Conservation (phyloP, 2,888 invertebrate species). For the Leucophenga maculata region DNA sequence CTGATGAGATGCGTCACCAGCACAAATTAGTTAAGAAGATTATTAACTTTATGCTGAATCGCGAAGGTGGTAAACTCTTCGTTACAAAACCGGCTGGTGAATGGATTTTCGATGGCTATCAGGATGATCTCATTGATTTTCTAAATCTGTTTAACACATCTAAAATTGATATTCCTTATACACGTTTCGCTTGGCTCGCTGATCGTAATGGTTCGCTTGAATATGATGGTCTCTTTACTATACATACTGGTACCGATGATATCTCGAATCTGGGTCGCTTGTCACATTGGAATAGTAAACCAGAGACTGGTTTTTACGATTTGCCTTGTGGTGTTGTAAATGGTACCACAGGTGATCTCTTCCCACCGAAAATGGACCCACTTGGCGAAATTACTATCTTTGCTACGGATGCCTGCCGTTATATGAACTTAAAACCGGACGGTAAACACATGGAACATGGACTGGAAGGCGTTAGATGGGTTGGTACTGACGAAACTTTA, state of each 20-base stretch:
- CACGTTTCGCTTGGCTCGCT: constrained; percentile 88
- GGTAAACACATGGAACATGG: constrained; percentile 52
- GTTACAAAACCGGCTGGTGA: constrained; percentile 78
- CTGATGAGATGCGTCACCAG: constrained; percentile 75
- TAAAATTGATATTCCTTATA: constrained; percentile 77
- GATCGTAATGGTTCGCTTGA: constrained; percentile 82
- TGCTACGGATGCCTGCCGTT: constrained; percentile 86
- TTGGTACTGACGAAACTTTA: constrained; percentile 78
- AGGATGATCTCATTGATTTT: constrained; percentile 80
- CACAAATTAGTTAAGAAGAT: constrained; percentile 70
- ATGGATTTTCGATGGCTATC: constrained; percentile 86
- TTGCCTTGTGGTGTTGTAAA: constrained; percentile 79
- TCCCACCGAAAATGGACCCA: constrained; percentile 77
- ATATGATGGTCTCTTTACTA: constrained; percentile 85
- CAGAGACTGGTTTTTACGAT: constrained; percentile 75
- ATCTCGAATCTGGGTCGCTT: constrained; percentile 80
- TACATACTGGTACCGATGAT: constrained; percentile 81
- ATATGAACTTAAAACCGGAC: constrained; percentile 70
- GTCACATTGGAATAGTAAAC: constrained; percentile 80
- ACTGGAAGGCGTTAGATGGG: constrained; percentile 65
- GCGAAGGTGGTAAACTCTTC: constrained; percentile 73
- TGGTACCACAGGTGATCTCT: constrained; percentile 86
- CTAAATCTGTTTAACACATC: constrained; percentile 74
- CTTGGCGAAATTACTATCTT: constrained; percentile 79
- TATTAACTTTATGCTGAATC: constrained; percentile 75